Evolutionary conservation across 2,888 invertebrate species (phyloP).

Genomic region (Ganaspis brasiliensis): DNA sequence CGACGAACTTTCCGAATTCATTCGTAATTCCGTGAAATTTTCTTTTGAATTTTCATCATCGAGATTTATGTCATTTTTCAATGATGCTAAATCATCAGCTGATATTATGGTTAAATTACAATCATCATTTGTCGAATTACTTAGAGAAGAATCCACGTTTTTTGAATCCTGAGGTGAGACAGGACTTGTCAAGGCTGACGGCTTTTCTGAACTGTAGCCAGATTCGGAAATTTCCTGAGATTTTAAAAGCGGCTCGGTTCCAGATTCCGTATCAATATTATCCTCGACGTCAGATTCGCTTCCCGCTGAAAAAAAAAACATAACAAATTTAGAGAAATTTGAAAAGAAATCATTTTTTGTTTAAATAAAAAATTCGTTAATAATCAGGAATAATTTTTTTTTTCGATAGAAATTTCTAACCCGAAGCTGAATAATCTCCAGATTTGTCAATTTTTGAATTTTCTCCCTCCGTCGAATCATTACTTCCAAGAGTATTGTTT

Average conservation of each 20-base stretch:
- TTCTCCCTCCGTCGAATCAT: not conserved
- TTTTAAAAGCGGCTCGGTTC: conserved; percentile 73
- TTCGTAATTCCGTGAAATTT: no score
- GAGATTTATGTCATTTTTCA: not conserved
- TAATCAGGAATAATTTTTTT: no score
- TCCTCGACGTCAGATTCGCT: conserved; percentile 93
- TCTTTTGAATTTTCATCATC: not conserved
- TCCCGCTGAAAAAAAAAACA: conserved; percentile 82
- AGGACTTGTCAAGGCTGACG: conserved; percentile 83
- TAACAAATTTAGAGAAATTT: no score
- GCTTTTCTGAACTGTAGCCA: conserved; percentile 85
- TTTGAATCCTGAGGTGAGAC: conserved; percentile 73
- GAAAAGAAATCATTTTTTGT: no score
- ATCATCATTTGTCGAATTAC: not conserved
- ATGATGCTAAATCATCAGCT: not conserved
- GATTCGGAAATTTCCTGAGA: conserved; percentile 83
- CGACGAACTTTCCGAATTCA: not conserved
- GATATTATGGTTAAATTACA: not conserved
- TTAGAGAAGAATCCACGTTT: conserved; percentile 44
- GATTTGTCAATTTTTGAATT: not conserved
- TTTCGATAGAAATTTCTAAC: no score
- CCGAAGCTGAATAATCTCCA: conserved; percentile 11
- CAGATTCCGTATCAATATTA: conserved; percentile 83
- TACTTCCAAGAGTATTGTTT: not conserved
- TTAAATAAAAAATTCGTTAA: no score